Evolutionary conservation across 2,113 vertebrate species (phyloP).

Genomic region (Nerophis lumbriciformis): DNA sequence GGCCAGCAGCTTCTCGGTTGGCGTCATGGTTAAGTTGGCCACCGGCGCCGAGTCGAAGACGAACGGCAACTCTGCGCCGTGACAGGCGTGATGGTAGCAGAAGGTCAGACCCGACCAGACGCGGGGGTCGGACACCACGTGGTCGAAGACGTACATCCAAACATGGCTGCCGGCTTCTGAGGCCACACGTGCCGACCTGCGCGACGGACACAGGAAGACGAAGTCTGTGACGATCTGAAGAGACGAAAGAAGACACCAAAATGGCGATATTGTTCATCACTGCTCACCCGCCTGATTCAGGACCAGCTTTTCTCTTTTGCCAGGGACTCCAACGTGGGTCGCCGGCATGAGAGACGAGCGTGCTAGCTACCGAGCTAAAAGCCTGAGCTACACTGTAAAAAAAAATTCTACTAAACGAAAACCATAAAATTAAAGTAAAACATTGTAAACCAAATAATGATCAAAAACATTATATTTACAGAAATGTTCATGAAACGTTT

Average conservation of each 20-base stretch:
- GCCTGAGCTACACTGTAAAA: no score
- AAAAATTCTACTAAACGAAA: no score
- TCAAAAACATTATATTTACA: no score
- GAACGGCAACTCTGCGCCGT: slow-evolving; percentile 73
- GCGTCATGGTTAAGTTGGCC: slow-evolving; percentile 64
- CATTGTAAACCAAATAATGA: no score
- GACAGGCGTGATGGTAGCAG: slow-evolving; percentile 69
- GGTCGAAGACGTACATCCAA: slow-evolving; percentile 75
- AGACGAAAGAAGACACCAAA: slow-evolving; percentile 2
- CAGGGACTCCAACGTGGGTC: no score
- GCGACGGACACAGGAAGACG: slow-evolving; percentile 70
- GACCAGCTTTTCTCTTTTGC: no score
- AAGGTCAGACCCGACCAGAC: slow-evolving; percentile 65
- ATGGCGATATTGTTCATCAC: no score
- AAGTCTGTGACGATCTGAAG: slow-evolving; percentile 72
- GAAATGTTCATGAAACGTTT: no score
- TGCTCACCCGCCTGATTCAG: no score
- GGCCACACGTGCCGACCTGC: slow-evolving; percentile 49
- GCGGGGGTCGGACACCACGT: slow-evolving; percentile 53
- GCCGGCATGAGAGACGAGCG: no score
- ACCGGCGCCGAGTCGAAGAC: slow-evolving; percentile 64
- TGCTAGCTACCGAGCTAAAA: no score
- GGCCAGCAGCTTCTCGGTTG: slow-evolving; percentile 62
- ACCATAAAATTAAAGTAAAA: no score
- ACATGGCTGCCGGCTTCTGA: slow-evolving; percentile 27